Evolutionary conservation across 2,888 invertebrate species (phyloP).

Genomic region (Timema cristinae): DNA sequence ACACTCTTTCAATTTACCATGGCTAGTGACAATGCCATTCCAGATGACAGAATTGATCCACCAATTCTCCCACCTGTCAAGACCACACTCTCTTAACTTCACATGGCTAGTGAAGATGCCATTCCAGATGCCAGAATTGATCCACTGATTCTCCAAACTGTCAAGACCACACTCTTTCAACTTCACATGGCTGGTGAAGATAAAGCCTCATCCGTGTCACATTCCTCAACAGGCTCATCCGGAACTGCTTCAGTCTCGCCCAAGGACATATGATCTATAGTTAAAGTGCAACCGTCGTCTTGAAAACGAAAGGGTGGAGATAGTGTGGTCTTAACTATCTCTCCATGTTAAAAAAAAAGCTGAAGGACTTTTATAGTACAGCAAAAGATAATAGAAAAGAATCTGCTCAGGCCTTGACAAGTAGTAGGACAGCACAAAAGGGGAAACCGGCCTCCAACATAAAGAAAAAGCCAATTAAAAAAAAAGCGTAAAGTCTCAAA

Average conservation of each 20-base stretch:
- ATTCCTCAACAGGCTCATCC: conserved; percentile 2
- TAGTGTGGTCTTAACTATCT: no score
- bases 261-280: not conserved
- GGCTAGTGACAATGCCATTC: no score
- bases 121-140: not conserved
- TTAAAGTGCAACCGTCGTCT: conserved; percentile 9
- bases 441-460: not conserved
- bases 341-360: no score
- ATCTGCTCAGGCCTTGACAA: no score
- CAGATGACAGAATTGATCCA: no score
- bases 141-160: not conserved
- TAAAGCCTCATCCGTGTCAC: not conserved
- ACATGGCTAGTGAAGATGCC: no score
- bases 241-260: not conserved
- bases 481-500: conserved; percentile 10
- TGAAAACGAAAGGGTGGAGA: no score
- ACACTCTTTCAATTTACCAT: no score
- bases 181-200: conserved; percentile 6
- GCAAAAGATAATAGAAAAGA: no score
- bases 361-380: no score
- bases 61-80: no score
- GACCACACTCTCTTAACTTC: no score
- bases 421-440: conserved; percentile 3
- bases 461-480: not conserved
- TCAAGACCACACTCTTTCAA: not conserved